Evolutionary conservation across 1,140 invertebrate species (phyloP).

Genomic region (Diuraphis noxia): DNA sequence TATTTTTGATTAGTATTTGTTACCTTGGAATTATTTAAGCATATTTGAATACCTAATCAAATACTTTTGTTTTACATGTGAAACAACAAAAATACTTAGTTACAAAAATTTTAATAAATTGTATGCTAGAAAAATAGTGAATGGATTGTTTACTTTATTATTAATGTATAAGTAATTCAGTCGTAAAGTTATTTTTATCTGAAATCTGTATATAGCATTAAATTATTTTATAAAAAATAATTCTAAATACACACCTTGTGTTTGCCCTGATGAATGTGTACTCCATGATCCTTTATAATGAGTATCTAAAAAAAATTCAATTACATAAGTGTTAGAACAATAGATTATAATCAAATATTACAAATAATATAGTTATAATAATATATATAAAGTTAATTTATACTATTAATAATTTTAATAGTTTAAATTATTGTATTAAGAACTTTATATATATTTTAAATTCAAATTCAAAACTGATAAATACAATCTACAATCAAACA

Average conservation of each 20-base stretch:
- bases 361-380: not conserved
- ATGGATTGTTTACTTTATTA: not conserved
- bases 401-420: not conserved
- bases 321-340: not conserved
- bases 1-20: not conserved
- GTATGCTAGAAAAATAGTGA: not conserved
- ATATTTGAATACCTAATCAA: not conserved
- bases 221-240: not conserved
- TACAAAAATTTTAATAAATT: not conserved
- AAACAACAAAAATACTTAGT: not conserved
- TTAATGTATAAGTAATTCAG: not conserved
- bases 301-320: constrained; percentile 63
- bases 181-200: too few relatives aligned
- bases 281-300: constrained; percentile 72
- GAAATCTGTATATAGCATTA: not conserved
- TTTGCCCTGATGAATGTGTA: constrained; percentile 65
- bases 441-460: not conserved
- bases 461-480: not conserved
- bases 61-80: not conserved
- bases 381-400: too few relatives aligned
- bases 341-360: not conserved
- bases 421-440: not conserved
- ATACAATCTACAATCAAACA: not conserved
- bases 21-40: not conserved
- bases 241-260: constrained; percentile 62